Conservation (phyloP, 2,797 vertebrate genomes). For the Leptodactylus fallax region DNA sequence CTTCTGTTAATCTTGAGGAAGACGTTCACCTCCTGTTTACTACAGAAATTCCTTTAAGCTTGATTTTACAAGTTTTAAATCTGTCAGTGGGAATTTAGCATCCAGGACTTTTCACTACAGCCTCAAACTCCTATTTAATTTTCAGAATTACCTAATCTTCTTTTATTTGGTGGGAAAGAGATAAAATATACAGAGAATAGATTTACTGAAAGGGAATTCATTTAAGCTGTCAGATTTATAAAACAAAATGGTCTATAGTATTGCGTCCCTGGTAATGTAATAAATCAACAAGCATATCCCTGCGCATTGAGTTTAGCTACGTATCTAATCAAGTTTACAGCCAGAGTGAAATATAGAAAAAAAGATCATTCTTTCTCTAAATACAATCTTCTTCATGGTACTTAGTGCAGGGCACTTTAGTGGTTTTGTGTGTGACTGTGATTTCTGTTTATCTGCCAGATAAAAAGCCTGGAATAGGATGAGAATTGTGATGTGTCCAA, state of each 20-base stretch:
- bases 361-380: conserved; percentile 46
- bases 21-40: conserved; percentile 14
- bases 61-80: conserved; percentile 41
- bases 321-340: conserved; percentile 61
- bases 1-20: conserved; percentile 8
- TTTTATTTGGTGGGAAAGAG: conserved; percentile 52
- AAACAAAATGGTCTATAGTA: conserved; percentile 46
- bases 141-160: conserved; percentile 57
- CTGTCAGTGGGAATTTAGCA: conserved; percentile 41
- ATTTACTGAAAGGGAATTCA: conserved; percentile 47
- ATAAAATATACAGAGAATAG: conserved; percentile 54
- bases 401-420: conserved; percentile 39
- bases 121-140: conserved; percentile 55
- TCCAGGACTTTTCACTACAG: conserved; percentile 22
- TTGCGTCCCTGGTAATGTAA: conserved; percentile 33
- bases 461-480: neutral
- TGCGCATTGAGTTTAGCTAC: neutral
- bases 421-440: conserved; percentile 11
- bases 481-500: neutral
- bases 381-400: conserved; percentile 51
- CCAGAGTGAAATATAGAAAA: conserved; percentile 20
- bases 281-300: conserved; percentile 56
- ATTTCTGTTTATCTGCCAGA: conserved; percentile 4
- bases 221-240: conserved; percentile 53
- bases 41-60: conserved; percentile 17